Evolutionary conservation across 2,797 vertebrate species (phyloP), one percentile per base, ranked within the genome.

Genomic region (Anolis apletophallus): DNA sequence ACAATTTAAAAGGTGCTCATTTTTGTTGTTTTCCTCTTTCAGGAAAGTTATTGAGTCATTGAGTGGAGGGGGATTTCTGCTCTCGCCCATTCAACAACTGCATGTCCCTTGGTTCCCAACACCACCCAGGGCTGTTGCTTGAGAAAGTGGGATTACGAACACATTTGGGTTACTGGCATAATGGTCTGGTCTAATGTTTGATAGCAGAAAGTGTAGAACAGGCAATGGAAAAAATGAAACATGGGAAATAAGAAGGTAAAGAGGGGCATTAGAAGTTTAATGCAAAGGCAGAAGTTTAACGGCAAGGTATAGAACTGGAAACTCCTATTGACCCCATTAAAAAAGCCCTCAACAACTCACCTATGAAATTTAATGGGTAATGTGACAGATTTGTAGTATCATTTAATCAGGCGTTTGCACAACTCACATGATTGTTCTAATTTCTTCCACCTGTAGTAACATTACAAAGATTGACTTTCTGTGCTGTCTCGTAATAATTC

Each of bases 371-470:
- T 46, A 69, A 79, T 23, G 21, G 17, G 17, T 40, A 71, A 36
- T 34, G 16, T 78, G 36, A 71, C 52, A 26, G 67, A 54, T 54
- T 36, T 64, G 59, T 71, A 26, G 78, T 13, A 14, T 79, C 84
- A 79, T 57, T n/a, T 71, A 79, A 79, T 59, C n/a, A 76, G 46
- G 54, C 23, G 36, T 76, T 76, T 67, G n/a, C 32, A 78, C 34
- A 34, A 46, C 32, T 79, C 34, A 68, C 32, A 17, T 71, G 23
- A 57, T 72, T 72, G 3, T 26, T 50, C 64, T 64, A 80, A 61
- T 80, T 61, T 64, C 6, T 23, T 67, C n/a, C 46, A 86, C 40
- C n/a, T 52, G 40, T 68, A 46, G 16, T 50, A 78, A 69, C 32
- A 85, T 23, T 74, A 68, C 14, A 73, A 16, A 73, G 14, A 50